Evolutionary conservation across 2,113 vertebrate species (phyloP).

Genomic region (Furnarius figulus): DNA sequence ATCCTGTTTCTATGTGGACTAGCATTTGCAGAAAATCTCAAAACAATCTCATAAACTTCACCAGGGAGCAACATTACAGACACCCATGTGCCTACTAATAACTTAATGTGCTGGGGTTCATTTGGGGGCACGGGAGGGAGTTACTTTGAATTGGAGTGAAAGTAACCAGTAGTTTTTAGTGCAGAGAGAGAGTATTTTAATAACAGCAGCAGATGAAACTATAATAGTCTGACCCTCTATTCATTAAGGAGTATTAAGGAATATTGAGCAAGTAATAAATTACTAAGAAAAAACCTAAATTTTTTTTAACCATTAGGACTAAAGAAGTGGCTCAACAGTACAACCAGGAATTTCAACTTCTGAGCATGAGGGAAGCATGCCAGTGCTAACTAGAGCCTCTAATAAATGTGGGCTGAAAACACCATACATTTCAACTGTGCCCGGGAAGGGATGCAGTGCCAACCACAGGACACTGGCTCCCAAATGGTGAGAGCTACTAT

Average conservation of each 20-base stretch:
- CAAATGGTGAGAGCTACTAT: not conserved
- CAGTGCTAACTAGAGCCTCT: not conserved
- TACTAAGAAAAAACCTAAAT: not conserved
- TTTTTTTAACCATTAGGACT: not conserved
- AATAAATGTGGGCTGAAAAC: not conserved
- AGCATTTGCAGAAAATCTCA: not conserved
- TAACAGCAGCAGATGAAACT: not conserved
- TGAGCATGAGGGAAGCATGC: not conserved
- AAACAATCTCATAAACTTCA: not conserved
- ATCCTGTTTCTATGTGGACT: not conserved
- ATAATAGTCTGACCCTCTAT: not conserved
- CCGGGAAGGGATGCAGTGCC: not conserved
- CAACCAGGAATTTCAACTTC: not conserved
- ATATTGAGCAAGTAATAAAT: not conserved
- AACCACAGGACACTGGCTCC: no score
- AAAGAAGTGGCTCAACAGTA: not conserved
- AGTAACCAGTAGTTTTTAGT: not conserved
- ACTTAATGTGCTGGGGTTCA: not conserved
- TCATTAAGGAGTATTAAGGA: not conserved
- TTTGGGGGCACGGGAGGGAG: not conserved
- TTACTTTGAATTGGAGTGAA: not conserved
- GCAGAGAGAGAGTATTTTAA: not conserved
- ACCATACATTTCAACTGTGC: accelerated
- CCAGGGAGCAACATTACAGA: not conserved
- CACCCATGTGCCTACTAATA: not conserved